phyloP scores from a whole-genome alignment of 23 tunicate species.

The Ciona savignyi region DNA sequence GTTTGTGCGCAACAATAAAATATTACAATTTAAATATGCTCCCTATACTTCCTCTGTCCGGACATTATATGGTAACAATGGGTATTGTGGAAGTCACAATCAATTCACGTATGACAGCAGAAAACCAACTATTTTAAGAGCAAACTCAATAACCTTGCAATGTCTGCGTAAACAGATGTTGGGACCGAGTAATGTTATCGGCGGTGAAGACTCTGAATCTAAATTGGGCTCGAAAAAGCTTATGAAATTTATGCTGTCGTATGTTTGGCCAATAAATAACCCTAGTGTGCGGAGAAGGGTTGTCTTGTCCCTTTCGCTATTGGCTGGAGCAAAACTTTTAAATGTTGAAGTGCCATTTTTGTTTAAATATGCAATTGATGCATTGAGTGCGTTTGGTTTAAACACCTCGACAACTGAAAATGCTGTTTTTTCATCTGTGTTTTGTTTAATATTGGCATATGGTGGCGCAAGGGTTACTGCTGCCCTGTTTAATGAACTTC shows the following conservation, averaged over 20 bases:
- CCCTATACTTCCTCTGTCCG: too few species aligned
- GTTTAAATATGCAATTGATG: slow-evolving; percentile 59
- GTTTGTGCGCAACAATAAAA: too few species aligned
- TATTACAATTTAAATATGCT: too few species aligned
- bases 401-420: slow-evolving; percentile 21
- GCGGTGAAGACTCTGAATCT: not conserved
- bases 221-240: not conserved
- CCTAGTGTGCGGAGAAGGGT: slow-evolving; percentile 59
- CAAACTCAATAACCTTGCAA: too few species aligned
- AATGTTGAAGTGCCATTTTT: slow-evolving; percentile 87
- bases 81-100: too few species aligned
- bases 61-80: too few species aligned
- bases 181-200: not conserved
- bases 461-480: slow-evolving; percentile 71
- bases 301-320: slow-evolving; percentile 32
- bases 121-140: too few species aligned
- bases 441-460: slow-evolving; percentile 31
- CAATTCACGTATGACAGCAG: too few species aligned
- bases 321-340: slow-evolving; percentile 61
- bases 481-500: slow-evolving; percentile 53
- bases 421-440: slow-evolving; percentile 55
- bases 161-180: not conserved
- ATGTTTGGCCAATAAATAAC: slow-evolving; percentile 83
- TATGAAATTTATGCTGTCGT: slow-evolving; percentile 73
- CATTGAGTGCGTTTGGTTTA: slow-evolving; percentile 21